Conservation (phyloP, 2,888 invertebrate genomes). For the Brenthis hecate region DNA sequence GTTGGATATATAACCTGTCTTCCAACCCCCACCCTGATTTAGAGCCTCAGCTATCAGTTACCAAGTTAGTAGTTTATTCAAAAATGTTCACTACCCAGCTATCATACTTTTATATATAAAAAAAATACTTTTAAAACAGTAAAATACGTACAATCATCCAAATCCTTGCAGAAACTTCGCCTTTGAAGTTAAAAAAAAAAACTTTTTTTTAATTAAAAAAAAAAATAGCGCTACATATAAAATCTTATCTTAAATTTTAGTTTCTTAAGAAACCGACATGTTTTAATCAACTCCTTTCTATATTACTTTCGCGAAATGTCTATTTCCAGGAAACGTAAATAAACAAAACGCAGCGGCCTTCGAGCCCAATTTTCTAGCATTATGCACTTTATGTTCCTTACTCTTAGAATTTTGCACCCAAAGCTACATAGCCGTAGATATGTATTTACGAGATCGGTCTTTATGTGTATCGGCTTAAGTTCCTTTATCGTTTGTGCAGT, state of each 20-base stretch:
- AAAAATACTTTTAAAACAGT: not conserved
- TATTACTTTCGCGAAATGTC: conserved; percentile 9
- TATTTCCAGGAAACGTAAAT: conserved; percentile 11
- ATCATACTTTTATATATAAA: too few relatives aligned
- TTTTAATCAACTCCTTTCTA: conserved; percentile 2
- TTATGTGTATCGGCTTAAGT: not conserved
- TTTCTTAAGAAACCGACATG: conserved; percentile 6
- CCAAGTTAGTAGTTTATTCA: conserved; percentile 9
- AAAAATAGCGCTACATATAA: not conserved
- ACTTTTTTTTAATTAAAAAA: not conserved
- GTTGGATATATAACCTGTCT: conserved; percentile 39
- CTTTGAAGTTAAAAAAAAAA: not conserved
- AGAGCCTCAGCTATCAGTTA: conserved; percentile 26
- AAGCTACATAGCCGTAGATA: conserved; percentile 10
- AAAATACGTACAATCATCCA: not conserved
- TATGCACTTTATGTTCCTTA: conserved; percentile 35
- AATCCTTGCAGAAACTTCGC: too few relatives aligned
- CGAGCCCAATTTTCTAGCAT: conserved; percentile 32
- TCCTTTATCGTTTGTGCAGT: conserved; percentile 13
- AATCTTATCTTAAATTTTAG: not conserved
- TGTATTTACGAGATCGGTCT: conserved; percentile 1
- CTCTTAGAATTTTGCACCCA: conserved; percentile 33
- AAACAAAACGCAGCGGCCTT: conserved; percentile 29
- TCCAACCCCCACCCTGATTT: conserved; percentile 35
- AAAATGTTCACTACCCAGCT: not conserved